A percentile compares a stretch with the other conserved stretches of the same genome.
Conservation (phyloP, 2,113 vertebrate species). For the Gadus chalcogrammus region DNA sequence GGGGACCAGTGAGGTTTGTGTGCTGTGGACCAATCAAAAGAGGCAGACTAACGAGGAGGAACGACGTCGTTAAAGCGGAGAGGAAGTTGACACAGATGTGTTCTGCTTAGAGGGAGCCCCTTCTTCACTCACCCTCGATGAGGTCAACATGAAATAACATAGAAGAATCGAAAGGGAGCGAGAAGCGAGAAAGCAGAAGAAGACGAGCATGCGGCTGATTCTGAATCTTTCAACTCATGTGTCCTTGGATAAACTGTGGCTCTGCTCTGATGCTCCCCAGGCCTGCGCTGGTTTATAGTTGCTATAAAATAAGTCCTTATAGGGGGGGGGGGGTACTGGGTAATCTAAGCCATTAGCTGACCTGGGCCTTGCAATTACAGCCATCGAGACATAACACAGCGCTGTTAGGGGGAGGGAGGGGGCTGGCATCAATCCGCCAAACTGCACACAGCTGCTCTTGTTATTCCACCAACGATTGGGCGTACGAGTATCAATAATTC, state of each 20-base stretch:
- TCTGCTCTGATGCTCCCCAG: background rate
- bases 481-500: conserved; percentile 27
- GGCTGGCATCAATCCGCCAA: background rate
- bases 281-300: conserved; percentile 9
- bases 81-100: conserved; percentile 25
- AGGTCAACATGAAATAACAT: conserved; percentile 27
- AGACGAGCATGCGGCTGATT: too few species aligned
- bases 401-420: too few species aligned
- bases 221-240: too few species aligned
- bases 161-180: conserved; percentile 15
- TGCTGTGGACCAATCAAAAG: conserved; percentile 10
- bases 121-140: conserved; percentile 11
- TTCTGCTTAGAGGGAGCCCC: conserved; percentile 18
- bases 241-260: background rate
- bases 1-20: too few species aligned
- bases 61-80: conserved; percentile 22
- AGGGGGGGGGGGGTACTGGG: background rate
- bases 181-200: conserved; percentile 4
- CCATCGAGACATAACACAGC: too few species aligned
- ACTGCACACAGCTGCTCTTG: conserved; percentile 8
- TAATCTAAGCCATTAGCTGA: background rate
- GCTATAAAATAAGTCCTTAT: conserved; percentile 3
- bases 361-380: too few species aligned
- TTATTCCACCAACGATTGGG: conserved; percentile 10
- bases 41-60: conserved; percentile 6